Conservation (phyloP, 2,113 vertebrate species). For the Bungarus multicinctus region DNA sequence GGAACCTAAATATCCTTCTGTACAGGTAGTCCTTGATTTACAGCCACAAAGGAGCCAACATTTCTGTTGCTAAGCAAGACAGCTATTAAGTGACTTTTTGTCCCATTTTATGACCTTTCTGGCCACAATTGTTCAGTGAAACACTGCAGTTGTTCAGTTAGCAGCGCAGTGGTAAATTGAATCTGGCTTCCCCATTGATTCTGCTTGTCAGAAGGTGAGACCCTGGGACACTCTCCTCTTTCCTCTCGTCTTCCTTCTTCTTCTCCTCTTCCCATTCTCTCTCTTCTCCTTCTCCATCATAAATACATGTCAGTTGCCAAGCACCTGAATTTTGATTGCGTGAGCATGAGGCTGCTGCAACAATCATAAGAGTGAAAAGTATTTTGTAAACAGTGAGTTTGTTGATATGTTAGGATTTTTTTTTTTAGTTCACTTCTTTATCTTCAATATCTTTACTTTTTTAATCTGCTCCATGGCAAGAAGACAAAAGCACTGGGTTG, state of each 20-base stretch:
- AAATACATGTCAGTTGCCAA: background rate
- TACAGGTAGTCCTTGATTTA: background rate
- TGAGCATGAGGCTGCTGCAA: too few relatives aligned
- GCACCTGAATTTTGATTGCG: too few relatives aligned
- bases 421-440: background rate
- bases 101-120: background rate
- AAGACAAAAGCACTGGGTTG: conserved; percentile 8
- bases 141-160: background rate
- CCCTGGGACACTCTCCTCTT: too few relatives aligned
- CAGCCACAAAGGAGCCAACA: background rate
- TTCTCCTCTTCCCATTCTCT: too few relatives aligned
- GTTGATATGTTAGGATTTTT: background rate
- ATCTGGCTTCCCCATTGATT: background rate
- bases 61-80: background rate
- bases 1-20: fast-evolving
- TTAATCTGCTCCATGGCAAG: background rate
- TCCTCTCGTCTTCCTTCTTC: too few relatives aligned
- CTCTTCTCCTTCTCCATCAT: too few relatives aligned
- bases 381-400: background rate
- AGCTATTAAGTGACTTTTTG: background rate
- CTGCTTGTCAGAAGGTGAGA: background rate
- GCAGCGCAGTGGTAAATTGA: background rate
- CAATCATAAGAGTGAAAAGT: background rate
- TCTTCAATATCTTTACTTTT: background rate
- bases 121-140: background rate